phyloP scores from a whole-genome alignment of 2,113 vertebrate genomes.

The Elephantulus edwardii region DNA sequence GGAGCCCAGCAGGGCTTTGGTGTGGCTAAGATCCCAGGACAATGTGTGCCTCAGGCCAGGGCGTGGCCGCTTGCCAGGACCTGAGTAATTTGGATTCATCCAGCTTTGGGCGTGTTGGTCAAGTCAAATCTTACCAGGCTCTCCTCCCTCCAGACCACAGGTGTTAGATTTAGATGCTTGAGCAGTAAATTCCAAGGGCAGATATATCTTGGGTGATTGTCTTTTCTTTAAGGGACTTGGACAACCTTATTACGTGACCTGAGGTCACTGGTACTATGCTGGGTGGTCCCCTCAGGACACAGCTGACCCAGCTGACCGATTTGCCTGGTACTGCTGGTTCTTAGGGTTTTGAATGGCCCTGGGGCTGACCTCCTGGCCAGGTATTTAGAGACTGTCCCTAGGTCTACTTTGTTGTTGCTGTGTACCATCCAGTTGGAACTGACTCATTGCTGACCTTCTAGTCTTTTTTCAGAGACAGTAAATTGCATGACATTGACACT shows the following conservation, averaged over 20 bases:
- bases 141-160: too few species aligned
- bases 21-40: neutral
- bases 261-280: neutral
- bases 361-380: neutral
- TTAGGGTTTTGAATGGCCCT: neutral
- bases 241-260: neutral
- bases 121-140: neutral
- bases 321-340: neutral
- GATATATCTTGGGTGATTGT: neutral
- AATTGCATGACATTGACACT: too few species aligned
- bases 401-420: too few species aligned
- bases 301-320: too few species aligned
- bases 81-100: neutral
- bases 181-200: neutral
- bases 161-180: neutral
- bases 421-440: too few species aligned
- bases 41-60: rapidly evolving
- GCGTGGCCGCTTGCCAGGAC: neutral
- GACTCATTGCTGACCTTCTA: too few species aligned
- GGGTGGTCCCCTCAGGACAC: neutral
- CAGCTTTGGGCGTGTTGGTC: too few species aligned
- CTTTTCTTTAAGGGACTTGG: neutral
- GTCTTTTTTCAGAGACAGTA: too few species aligned
- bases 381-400: neutral
- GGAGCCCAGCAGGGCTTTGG: neutral